A percentile compares a stretch with the other conserved stretches of the same genome.
Evolutionary conservation across 2,797 vertebrate genomes (phyloP).

Genomic region (Chrysocyon brachyurus): DNA sequence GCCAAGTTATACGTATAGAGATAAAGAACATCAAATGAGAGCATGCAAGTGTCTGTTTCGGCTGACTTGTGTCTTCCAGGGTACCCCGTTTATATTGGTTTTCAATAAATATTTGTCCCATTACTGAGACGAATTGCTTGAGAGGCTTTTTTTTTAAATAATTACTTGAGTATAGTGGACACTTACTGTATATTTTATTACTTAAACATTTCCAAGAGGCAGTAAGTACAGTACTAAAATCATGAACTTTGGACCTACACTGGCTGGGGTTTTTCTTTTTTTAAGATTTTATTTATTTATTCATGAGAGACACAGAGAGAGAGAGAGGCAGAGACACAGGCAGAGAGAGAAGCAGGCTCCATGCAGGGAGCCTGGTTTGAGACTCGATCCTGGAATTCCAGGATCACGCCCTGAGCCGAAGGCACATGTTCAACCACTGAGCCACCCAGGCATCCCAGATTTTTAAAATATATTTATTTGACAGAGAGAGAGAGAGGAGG

Average conservation of each 20-base stretch:
- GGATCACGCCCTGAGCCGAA: no score
- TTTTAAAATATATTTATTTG: no score
- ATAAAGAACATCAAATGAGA: background rate
- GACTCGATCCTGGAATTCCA: no score
- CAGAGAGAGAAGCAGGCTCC: no score
- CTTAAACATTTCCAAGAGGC: background rate
- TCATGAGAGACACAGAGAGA: no score
- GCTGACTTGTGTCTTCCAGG: background rate
- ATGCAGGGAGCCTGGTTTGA: no score
- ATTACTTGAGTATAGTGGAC: background rate
- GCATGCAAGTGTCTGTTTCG: background rate
- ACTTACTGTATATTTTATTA: background rate
- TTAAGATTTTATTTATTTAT: no score
- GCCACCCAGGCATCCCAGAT: no score
- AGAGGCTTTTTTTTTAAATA: background rate
- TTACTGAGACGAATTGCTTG: background rate
- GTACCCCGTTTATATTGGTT: background rate
- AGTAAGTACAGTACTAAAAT: background rate
- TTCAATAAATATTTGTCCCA: background rate
- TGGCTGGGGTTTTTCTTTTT: background rate
- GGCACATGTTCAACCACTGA: no score
- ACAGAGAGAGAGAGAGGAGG: no score
- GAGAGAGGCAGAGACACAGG: no score
- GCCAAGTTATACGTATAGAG: accelerated
- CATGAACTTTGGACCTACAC: background rate